These are phyloP conservation scores for Aspidoscelis tigris DNA, from an alignment of 2,113 vertebrate genomes.

Conservation along the genomic window DNA sequence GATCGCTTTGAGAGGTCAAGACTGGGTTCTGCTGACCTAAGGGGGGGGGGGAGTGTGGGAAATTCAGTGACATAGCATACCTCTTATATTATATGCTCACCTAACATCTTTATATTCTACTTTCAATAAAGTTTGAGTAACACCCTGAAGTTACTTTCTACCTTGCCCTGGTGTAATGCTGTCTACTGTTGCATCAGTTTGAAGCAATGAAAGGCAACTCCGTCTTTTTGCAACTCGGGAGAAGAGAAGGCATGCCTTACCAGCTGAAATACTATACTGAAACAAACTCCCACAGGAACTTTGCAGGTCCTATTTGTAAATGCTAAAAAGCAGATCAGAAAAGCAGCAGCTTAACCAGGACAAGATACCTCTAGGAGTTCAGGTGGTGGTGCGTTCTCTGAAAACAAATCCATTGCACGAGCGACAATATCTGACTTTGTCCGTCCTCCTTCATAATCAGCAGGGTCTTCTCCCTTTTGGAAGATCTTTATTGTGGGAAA, in stretches of 20 bases:
- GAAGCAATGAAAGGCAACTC: too few species aligned
- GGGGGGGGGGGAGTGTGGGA: too few species aligned
- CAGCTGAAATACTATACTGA: not conserved
- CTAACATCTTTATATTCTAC: too few species aligned
- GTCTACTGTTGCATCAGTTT: not conserved
- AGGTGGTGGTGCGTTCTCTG: conserved; percentile 88
- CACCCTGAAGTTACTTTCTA: too few species aligned
- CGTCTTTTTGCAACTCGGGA: too few species aligned
- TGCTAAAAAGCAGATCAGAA: conserved; percentile 9
- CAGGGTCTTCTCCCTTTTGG: conserved; percentile 91
- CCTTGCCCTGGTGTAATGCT: too few species aligned
- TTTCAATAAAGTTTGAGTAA: too few species aligned
- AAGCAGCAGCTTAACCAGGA: not conserved
- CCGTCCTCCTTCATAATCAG: conserved; percentile 92
- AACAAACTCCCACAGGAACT: not conserved
- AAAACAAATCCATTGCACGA: conserved; percentile 89
- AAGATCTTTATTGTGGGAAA: conserved; percentile 98
- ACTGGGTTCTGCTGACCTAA: too few species aligned
- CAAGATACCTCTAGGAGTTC: conserved; percentile 87
- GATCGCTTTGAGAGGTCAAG: too few species aligned
- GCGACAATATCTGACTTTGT: conserved; percentile 86
- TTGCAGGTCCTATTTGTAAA: not conserved
- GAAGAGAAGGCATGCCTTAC: not conserved
- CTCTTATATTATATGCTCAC: too few species aligned
- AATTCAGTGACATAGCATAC: too few species aligned